Base-by-base conservation (phyloP, 1,140 invertebrate species). In the Nasonia longicornis region DNA sequence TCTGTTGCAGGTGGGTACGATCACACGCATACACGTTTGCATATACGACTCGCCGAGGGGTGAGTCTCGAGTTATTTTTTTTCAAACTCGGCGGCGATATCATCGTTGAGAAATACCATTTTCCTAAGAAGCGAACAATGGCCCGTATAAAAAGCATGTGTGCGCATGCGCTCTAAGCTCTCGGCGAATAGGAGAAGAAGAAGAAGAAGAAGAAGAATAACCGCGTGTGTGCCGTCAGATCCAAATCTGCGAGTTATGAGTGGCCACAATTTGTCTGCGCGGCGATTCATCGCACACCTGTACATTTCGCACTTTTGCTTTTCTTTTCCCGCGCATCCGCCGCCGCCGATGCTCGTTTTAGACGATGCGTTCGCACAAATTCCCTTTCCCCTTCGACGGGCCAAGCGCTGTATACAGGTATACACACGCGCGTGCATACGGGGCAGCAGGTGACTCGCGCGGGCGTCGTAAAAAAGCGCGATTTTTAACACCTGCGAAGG, bases 401-500 rank as follows among this genome's bases (percentile, higher is more conserved):
- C n/a, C 31, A 14, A 42, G 67, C 16, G 20, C 31, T 12, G 7
- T 31, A 48, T 70, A 26, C 26, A 63, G n/a, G 78, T 82, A 42
- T 42, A 42, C 1, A 42, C 38, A 42, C 10, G 8, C 10, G 10
- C 38, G 10, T 42, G 7, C n/a, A 58, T 58, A 73, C 72, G 73
- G 79, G 75, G 45, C 58, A 48, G 45, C 83, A 70, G 29, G 83
- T 83, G 78, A 81, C 82, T 45, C 69, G 64, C 69, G 64, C 38
- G 66, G 38, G 52, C 22, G 52, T 52, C 29, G 74, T 67, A 69
- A 71, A 70, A 88, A 87, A 87, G 86, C 86, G 87, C 85, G 87
- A 87, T 87, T 88, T 88, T 88, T 88, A 87, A 86, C 87, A 87
- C 87, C 85, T 85, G 77, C 81, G 86, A 87, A 87, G 87, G 87